These are phyloP conservation scores for Actinia equina DNA, from an alignment of 64 coral and sea anemone species.

Conservation along the genomic window DNA sequence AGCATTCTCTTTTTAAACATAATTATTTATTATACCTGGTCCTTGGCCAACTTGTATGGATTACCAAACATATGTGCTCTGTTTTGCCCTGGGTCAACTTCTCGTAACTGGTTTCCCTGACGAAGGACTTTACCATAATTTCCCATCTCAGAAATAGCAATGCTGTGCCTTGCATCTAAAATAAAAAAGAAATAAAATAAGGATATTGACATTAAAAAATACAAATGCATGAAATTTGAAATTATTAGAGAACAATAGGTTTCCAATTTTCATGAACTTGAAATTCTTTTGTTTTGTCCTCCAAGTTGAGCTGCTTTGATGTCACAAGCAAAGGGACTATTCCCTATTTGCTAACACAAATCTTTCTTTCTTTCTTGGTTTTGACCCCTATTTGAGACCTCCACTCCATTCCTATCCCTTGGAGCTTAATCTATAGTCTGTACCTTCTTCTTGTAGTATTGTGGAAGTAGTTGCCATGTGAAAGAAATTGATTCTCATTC, in stretches of 20 bases:
- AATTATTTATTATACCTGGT: conserved; percentile 63
- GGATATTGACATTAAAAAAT: too few relatives aligned
- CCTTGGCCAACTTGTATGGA: conserved; percentile 94
- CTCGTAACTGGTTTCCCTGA: conserved; percentile 86
- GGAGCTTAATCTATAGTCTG: not conserved
- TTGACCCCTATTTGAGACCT: too few relatives aligned
- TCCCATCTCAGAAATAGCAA: conserved; percentile 92
- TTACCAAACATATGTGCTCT: conserved; percentile 99
- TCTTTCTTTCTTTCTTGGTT: too few relatives aligned
- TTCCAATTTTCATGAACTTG: too few relatives aligned
- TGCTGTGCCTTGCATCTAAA: conserved; percentile 81
- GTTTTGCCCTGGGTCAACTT: conserved; percentile 94
- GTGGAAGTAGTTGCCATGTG: conserved; percentile 95
- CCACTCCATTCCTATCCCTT: too few relatives aligned
- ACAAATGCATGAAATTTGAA: too few relatives aligned
- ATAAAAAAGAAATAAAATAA: not conserved
- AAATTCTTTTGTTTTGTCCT: too few relatives aligned
- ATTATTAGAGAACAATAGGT: too few relatives aligned
- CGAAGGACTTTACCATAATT: conserved; percentile 91
- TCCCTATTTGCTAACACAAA: too few relatives aligned
- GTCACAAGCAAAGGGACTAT: too few relatives aligned
- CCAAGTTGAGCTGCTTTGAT: too few relatives aligned
- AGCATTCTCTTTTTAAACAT: too few relatives aligned
- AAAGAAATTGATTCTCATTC: conserved; percentile 99
- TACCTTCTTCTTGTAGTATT: conserved; percentile 96